Base-by-base conservation (phyloP, 2,113 vertebrate genomes). In the Nycticryphes semicollaris region DNA sequence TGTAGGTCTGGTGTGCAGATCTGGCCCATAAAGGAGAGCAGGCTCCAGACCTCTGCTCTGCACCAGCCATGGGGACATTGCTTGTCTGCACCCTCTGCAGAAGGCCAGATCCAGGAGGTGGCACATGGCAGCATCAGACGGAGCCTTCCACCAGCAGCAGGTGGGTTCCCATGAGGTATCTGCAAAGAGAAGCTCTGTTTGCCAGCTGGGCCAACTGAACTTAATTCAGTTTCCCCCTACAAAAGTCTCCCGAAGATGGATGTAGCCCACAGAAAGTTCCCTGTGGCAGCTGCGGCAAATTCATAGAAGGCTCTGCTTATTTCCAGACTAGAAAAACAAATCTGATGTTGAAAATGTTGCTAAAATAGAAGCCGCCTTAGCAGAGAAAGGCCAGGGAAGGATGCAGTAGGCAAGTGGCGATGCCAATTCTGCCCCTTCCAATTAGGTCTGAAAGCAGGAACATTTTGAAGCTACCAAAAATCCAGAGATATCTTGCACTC, bases 21-120 rank as follows among this genome's bases (percentile, higher is more conserved):
- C 23, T 43, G 53, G 64, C 30, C 69, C 2, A 4, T 43, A 14
- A 72, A 24, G 33, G 72, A 81, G 62, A 64, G 56, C 43, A 62
- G 56, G 70, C 20, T 82, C 45, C 6, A 4, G 59, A 75, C 60
- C 47, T 84, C 31, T 87, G 56, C 81, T 66, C 45, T 43, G 54
- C 37, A 1, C 64, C 8, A 35, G 70, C 27, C n/a, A 24, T 0
- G 1, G 37, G 35, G 16, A 56, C 14, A 12, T 54, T 2, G 2
- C 89, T 39, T 84, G 10, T 53, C 85, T 48, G 45, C 56, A 24
- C 23, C n/a, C 63, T 69, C 21, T 83, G 86, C 59, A 27, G 76
- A 63, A 45, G 41, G 69, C 14, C 47, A 54, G 37, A 14, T 12
- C 10, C 5, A 7, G 86, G 57, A 74, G 60, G 33, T 37, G 66